phyloP scores from a whole-genome alignment of 35 echinoderm and acorn worm species.

The Acanthaster planci region DNA sequence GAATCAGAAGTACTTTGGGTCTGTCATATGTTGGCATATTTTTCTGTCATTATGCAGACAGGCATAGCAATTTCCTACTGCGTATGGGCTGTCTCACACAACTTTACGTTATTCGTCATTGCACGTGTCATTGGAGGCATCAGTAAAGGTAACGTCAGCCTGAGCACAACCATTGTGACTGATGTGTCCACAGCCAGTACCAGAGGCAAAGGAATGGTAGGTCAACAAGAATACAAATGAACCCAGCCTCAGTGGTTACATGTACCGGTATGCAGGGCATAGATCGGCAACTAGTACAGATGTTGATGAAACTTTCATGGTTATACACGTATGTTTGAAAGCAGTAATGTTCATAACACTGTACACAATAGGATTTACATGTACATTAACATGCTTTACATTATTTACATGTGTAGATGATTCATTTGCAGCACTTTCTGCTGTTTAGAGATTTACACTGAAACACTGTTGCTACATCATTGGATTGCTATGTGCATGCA shows the following conservation, averaged over 20 bases:
- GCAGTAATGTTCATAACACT: no score
- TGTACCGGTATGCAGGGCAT: background rate
- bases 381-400: no score
- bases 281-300: background rate
- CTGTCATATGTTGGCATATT: background rate
- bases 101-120: slow-evolving; percentile 87
- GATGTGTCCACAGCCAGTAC: slow-evolving; percentile 83
- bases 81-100: slow-evolving; percentile 67
- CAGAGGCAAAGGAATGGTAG: slow-evolving; percentile 97
- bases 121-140: slow-evolving; percentile 91
- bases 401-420: no score
- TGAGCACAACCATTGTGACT: slow-evolving; percentile 93
- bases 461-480: no score
- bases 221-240: background rate
- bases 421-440: no score
- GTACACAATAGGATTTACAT: no score
- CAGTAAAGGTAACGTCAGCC: slow-evolving; percentile 94
- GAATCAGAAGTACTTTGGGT: no score
- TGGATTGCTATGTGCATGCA: no score
- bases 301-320: background rate
- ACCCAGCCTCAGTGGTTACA: background rate
- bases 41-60: slow-evolving; percentile 40
- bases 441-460: no score
- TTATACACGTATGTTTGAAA: background rate
- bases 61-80: slow-evolving; percentile 83